These are phyloP conservation scores for Drosophila melanosoma DNA, from an alignment of 2,888 invertebrate genomes.

Conservation along the genomic window DNA sequence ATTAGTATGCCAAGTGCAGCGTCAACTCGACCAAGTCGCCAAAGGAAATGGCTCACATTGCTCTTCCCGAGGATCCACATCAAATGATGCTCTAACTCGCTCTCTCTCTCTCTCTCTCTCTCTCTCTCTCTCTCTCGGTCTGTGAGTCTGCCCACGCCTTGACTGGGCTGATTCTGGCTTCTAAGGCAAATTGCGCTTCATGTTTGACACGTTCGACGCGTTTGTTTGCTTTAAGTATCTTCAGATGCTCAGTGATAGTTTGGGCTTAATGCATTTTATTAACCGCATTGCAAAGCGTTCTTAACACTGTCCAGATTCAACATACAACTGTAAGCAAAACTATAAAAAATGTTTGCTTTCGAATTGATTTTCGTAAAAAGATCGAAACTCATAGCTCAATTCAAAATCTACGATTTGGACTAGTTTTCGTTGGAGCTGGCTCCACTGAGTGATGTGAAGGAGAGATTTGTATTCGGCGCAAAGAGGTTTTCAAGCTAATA, in stretches of 20 bases:
- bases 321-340: not conserved
- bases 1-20: constrained; percentile 67
- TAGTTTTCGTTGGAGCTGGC: not conserved
- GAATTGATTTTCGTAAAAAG: not conserved
- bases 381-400: not conserved
- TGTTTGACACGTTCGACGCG: constrained; percentile 63
- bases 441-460: not conserved
- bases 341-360: not conserved
- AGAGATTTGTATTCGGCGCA: not conserved
- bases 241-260: constrained; percentile 30
- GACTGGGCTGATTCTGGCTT: constrained; percentile 20
- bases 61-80: constrained; percentile 38
- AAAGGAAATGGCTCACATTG: constrained; percentile 53
- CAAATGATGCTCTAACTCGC: constrained; percentile 28
- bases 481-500: not conserved
- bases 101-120: not conserved
- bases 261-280: constrained; percentile 26
- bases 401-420: not conserved
- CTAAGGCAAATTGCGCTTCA: constrained; percentile 43
- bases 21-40: constrained; percentile 25
- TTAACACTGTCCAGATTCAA: constrained; percentile 11
- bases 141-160: constrained; percentile 17
- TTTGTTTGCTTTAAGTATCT: constrained; percentile 45
- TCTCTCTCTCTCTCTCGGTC: not conserved
- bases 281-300: constrained; percentile 18